A percentile compares a stretch with the other conserved stretches of the same genome.
phyloP scores from a whole-genome alignment of 1,140 invertebrate species.

The Rhopalosiphum maidis region DNA sequence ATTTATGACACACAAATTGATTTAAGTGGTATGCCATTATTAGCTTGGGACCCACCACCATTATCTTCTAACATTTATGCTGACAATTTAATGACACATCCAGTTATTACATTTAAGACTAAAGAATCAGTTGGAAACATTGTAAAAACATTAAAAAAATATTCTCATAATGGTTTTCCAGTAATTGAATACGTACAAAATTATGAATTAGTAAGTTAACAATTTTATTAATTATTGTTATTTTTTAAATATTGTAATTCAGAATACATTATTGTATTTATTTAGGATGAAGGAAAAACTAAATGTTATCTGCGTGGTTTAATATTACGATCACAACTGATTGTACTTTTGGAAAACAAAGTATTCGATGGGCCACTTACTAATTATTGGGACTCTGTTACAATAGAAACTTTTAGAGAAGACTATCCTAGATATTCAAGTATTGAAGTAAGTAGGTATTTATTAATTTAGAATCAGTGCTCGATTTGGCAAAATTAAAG shows the following conservation, averaged over 20 bases:
- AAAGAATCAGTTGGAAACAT: conserved; percentile 86
- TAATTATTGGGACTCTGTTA: conserved; percentile 69
- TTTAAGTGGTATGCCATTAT: conserved; percentile 84
- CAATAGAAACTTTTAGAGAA: conserved; percentile 82
- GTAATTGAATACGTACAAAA: conserved; percentile 76
- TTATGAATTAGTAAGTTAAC: conserved; percentile 1
- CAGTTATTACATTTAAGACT: conserved; percentile 81
- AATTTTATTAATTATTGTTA: neutral
- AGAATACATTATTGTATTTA: neutral
- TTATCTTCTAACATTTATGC: conserved; percentile 86
- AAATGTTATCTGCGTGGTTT: conserved; percentile 83
- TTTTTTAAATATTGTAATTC: neutral
- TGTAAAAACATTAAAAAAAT: conserved; percentile 78
- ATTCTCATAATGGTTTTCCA: conserved; percentile 93
- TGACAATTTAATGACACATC: conserved; percentile 86
- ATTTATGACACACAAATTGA: conserved; percentile 96
- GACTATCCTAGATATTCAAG: conserved; percentile 90
- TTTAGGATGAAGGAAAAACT: conserved; percentile 64
- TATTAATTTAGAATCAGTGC: neutral
- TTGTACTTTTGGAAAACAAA: conserved; percentile 85
- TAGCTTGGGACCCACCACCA: conserved; percentile 92
- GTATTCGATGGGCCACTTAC: conserved; percentile 79
- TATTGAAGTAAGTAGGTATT: conserved; percentile 72
- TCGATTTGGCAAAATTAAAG: too few species aligned
- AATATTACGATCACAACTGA: conserved; percentile 87